A percentile compares a stretch with the other conserved stretches of the same genome.
Evolutionary conservation across 2,888 invertebrate species (phyloP).

Genomic region (Agrochola lota): DNA sequence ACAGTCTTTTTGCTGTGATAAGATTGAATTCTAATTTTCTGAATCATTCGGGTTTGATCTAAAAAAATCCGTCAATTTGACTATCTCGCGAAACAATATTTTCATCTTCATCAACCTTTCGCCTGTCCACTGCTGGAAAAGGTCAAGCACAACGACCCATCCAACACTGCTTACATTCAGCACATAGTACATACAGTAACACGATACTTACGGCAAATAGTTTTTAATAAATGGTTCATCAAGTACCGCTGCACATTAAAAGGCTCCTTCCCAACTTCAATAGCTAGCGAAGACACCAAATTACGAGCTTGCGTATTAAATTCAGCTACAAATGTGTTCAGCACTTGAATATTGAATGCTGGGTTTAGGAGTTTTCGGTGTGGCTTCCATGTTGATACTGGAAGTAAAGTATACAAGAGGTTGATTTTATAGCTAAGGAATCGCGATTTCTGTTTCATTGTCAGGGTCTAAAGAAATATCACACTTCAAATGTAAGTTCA

Average conservation of each 20-base stretch:
- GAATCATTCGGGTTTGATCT: not conserved
- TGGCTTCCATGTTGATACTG: constrained; percentile 68
- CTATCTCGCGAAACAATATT: not conserved
- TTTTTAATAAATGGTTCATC: constrained; percentile 61
- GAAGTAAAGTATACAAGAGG: not conserved
- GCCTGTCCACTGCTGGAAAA: not conserved
- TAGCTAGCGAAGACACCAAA: constrained; percentile 57
- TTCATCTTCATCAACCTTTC: not conserved
- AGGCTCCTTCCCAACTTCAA: constrained; percentile 58
- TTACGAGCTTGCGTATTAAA: constrained; percentile 67
- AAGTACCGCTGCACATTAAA: constrained; percentile 68
- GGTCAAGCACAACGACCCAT: not conserved
- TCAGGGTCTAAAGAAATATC: too few species aligned
- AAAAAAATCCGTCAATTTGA: not conserved
- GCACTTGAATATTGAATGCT: constrained; percentile 68
- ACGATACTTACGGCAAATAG: constrained; percentile 70
- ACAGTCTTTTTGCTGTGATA: too few species aligned
- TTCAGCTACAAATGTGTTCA: constrained; percentile 65
- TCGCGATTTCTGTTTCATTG: too few species aligned
- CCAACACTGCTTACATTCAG: not conserved
- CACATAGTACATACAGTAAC: not conserved
- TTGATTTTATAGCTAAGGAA: not conserved
- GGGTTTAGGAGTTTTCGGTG: constrained; percentile 73
- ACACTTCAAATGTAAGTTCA: too few species aligned
- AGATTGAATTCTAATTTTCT: too few species aligned